Evolutionary conservation across 2,113 vertebrate species (phyloP), one percentile per base, ranked within the genome.

Genomic region (Centropus unirufus): DNA sequence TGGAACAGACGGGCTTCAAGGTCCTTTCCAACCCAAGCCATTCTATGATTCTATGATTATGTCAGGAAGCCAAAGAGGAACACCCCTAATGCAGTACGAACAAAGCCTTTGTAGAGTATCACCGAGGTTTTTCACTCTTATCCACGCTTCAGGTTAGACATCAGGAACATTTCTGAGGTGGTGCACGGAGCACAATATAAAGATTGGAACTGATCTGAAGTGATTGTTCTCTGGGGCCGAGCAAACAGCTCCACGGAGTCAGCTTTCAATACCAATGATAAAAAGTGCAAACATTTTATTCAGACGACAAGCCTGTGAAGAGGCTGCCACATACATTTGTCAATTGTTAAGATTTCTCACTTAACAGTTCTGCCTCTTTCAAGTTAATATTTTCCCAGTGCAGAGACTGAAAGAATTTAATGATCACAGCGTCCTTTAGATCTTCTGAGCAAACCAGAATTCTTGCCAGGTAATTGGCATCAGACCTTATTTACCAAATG

Each of bases 231-330:
- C 89, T 42, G 32, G 80, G 92, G 85, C 76, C 93, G 22, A 80
- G 77, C 84, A 96, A 95, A 96, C 93, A 95, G 61, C 74, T 95
- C 77, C 30, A 30, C 0, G 3, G 83, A 68, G 85, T 46, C 54
- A 81, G 59, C 90, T 93, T 81, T 94, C 94, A 92, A 95, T 95
- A 59, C 52, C 36, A 8, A 58, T 57, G 95, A 97, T 97, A 96
- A 96, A 96, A 91, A 73, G 85, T 77, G 92, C 95, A 97, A 96
- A 97, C 92, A 97, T 74, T 94, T 93, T 95, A 92, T 94, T 97
- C 79, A 95, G 93, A 83, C 82, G 79, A 66, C 58, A 51, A 72
- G 39, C 80, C 67, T 36, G 54, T 94, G 89, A 96, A 96, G 93
- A 96, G 92, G 58, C 84, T 95, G 87, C 89, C 90, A 90, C 87